Conservation (phyloP, 2,797 vertebrate species). For the Chrysocyon brachyurus region DNA sequence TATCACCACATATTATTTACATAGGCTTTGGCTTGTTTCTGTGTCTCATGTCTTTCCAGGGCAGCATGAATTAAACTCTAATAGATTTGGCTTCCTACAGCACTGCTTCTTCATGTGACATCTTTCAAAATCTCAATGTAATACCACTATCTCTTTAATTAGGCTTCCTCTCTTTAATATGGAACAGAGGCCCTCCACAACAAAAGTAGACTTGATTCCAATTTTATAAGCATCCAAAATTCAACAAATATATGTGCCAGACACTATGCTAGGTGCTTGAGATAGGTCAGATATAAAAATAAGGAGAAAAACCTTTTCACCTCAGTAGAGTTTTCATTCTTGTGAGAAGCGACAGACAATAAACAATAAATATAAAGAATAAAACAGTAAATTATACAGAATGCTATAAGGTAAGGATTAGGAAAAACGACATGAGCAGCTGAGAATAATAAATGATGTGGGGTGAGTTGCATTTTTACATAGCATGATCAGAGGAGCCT, state of each 20-base stretch:
- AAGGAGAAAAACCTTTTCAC: not conserved
- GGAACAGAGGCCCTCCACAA: not conserved
- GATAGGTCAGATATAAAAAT: not conserved
- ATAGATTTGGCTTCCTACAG: not conserved
- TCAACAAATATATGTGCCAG: not conserved
- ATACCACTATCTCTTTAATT: not conserved
- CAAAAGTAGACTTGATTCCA: not conserved
- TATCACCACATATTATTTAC: not conserved
- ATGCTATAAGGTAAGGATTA: not conserved
- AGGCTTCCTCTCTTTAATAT: not conserved
- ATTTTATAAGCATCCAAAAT: not conserved
- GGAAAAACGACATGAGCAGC: not conserved
- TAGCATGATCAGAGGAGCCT: not conserved
- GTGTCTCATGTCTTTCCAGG: not conserved
- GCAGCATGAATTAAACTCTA: not conserved
- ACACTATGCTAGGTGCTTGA: not conserved
- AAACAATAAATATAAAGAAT: not conserved
- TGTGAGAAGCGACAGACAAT: not conserved
- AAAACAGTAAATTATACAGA: not conserved
- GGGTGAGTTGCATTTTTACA: not conserved
- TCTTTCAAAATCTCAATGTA: not conserved
- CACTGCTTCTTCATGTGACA: not conserved
- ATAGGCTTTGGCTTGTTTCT: not conserved
- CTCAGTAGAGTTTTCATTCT: not conserved
- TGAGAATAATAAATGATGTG: not conserved